Evolutionary conservation across 2,888 invertebrate genomes (phyloP), one percentile per base, ranked within the genome.

Genomic region (Glaucopsyche alexis): DNA sequence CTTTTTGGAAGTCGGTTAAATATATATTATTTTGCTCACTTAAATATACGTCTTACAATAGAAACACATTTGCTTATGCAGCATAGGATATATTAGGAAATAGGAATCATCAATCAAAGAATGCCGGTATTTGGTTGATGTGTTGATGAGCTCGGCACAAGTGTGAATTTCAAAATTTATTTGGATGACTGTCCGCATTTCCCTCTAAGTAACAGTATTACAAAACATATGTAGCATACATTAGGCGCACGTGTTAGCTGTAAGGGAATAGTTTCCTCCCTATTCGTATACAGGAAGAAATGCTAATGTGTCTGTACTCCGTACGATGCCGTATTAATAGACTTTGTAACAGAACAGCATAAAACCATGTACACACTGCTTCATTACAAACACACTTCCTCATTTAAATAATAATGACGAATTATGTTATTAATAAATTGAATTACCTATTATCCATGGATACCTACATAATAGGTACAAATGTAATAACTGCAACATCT

Each of bases 221-320:
- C 52, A 52, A 16, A 52, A 19, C 16, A 19, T 60, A 29, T 69
- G 49, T 19, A 19, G 67, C 45, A 45, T 14, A 69, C 47, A 66
- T 66, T 66, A 42, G 14, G 7, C 66, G 29, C 47, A 49, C 67
- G 67, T 69, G 67, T 45, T 13, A 47, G 67, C 45, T 67, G 47
- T 69, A 29, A 19, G 67, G 47, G 29, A 47, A 69, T 29, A 11
- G 47, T 69, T 69, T 69, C 67, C 67, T 69, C 14, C 49, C 67
- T 69, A 47, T 67, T 69, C 29, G 45, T 47, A 19, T 11, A 47
- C 67, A 47, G 47, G 47, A 40, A 45, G 45, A 19, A 47, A 49
- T 69, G 40, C 16, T 16, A 52, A 52, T 52, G 16, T 52, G 52
- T 19, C 29, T 29, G 29, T 4, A 29, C 7, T n/a, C n/a, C 6